Percentiles rank a stretch among this genome's conserved stretches.
Conservation (phyloP, 1,140 invertebrate species). For the Zaprionus ghesquierei region DNA sequence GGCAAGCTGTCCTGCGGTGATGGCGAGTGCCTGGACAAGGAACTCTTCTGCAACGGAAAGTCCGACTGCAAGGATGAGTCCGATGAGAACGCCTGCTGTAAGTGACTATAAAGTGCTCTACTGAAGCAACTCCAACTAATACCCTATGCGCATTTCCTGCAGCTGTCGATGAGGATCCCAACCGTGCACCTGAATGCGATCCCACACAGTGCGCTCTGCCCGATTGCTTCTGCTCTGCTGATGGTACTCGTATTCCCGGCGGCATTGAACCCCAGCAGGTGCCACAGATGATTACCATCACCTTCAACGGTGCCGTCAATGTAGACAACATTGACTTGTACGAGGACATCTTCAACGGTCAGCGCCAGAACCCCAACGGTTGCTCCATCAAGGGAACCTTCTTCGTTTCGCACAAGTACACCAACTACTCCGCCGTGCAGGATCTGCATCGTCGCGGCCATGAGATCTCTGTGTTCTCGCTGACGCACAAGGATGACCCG, state of each 20-base stretch:
- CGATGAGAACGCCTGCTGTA: slow-evolving; percentile 97
- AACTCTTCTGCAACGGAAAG: slow-evolving; percentile 96
- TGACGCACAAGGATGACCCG: slow-evolving; percentile 95
- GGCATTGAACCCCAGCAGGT: slow-evolving; percentile 91
- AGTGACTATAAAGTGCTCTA: slow-evolving; percentile 83
- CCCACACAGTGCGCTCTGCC: slow-evolving; percentile 93
- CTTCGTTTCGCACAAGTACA: slow-evolving; percentile 98
- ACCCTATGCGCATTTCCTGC: slow-evolving; percentile 41
- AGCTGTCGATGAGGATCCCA: slow-evolving; percentile 94
- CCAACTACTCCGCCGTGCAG: slow-evolving; percentile 96
- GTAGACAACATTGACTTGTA: slow-evolving; percentile 96
- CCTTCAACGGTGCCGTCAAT: slow-evolving; percentile 97
- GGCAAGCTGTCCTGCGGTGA: slow-evolving; percentile 94
- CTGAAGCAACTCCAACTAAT: not conserved
- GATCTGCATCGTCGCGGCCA: slow-evolving; percentile 95
- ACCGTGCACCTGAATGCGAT: slow-evolving; percentile 94
- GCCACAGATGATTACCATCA: slow-evolving; percentile 97
- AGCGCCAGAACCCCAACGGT: slow-evolving; percentile 94
- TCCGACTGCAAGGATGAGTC: slow-evolving; percentile 96
- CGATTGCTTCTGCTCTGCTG: slow-evolving; percentile 96
- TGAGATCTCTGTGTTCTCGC: slow-evolving; percentile 96
- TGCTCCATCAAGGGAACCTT: slow-evolving; percentile 97
- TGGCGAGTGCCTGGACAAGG: slow-evolving; percentile 94
- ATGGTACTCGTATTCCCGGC: slow-evolving; percentile 94
- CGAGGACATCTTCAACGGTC: slow-evolving; percentile 94